Base-by-base conservation (phyloP, 2,888 invertebrate genomes). In the Caenorhabditis imperialis region DNA sequence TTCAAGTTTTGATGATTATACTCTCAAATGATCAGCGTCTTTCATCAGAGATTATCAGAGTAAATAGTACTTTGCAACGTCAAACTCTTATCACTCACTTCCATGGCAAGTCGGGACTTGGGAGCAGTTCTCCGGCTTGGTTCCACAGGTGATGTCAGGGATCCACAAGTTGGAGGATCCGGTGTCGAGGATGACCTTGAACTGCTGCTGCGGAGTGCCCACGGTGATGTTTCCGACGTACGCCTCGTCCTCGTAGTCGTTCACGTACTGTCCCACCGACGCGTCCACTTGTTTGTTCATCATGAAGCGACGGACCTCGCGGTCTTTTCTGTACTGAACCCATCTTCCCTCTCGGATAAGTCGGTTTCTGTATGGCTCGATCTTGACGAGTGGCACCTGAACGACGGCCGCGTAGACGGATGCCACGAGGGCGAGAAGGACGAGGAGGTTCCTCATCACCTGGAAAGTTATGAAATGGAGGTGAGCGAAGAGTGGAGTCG, bases 181-280 rank as follows among this genome's bases (percentile, higher is more conserved):
- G 30, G 81, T 81, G 62, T 81, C 81, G 33, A 42, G 72, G 48
- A 79, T 77, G 16, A 79, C 75, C 58, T 74, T 73, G 75, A 83
- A 83, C 40, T 70, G 55, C 60, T 83, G 83, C 50, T 75, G 75
- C 16, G 82, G 82, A 25, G 77, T 81, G 48, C 81, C 90, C 89
- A 98, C 94, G 12, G 84, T 77, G 54, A 90, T 90, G 42, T 82
- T 88, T 40, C 90, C 90, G 85, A 89, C 90, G 82, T 90, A 90
- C 72, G 90, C 80, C 50, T 80, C 80, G 47, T 80, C 80, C 38
- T 78, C 76, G 61, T 76, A 80, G 48, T 80, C 80, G 53, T 75
- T 74, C 23, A 78, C 75, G 18, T 55, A 47, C 60, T 75, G 75
- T 48, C 54, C 67, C 18, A 58, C 75, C 12, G 63, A 35, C 0